A percentile compares a stretch with the other conserved stretches of the same genome.
These are phyloP conservation scores for Limnephilus auricula DNA, from an alignment of 2,888 invertebrate species.

Conservation along the genomic window DNA sequence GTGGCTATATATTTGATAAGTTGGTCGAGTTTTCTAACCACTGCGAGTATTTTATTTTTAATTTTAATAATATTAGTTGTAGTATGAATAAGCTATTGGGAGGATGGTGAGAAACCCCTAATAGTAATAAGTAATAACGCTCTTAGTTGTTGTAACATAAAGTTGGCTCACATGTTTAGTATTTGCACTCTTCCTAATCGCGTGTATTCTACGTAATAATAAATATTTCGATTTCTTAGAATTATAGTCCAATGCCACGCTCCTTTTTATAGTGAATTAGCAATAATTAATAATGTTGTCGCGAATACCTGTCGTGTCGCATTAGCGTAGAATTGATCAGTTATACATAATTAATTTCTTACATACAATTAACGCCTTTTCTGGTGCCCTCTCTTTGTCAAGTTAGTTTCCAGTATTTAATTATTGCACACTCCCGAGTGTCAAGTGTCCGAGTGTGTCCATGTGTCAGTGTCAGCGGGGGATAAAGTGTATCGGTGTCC, in stretches of 20 bases:
- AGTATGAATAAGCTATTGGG: too few species aligned
- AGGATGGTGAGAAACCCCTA: too few species aligned
- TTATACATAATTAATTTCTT: background rate
- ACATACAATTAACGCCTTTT: background rate
- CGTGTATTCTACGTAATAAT: background rate
- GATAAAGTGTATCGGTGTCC: background rate
- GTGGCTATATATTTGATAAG: too few species aligned
- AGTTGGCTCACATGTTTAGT: background rate
- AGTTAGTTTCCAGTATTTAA: background rate
- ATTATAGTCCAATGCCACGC: slow-evolving; percentile 2
- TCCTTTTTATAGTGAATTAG: background rate
- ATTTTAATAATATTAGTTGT: too few species aligned
- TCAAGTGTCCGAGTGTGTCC: background rate
- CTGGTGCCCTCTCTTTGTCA: background rate
- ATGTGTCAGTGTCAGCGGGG: background rate
- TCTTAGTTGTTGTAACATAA: background rate
- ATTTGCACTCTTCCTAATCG: background rate
- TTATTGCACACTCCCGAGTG: background rate
- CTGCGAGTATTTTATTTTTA: too few species aligned
- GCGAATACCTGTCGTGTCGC: background rate
- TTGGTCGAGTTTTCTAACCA: too few species aligned
- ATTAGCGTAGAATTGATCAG: background rate
- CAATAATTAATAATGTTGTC: background rate
- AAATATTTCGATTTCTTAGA: background rate
- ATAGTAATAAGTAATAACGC: background rate